A percentile compares a stretch with the other conserved stretches of the same genome.
Evolutionary conservation across 2,797 vertebrate species (phyloP).

Genomic region (Macrochelys suwanniensis): DNA sequence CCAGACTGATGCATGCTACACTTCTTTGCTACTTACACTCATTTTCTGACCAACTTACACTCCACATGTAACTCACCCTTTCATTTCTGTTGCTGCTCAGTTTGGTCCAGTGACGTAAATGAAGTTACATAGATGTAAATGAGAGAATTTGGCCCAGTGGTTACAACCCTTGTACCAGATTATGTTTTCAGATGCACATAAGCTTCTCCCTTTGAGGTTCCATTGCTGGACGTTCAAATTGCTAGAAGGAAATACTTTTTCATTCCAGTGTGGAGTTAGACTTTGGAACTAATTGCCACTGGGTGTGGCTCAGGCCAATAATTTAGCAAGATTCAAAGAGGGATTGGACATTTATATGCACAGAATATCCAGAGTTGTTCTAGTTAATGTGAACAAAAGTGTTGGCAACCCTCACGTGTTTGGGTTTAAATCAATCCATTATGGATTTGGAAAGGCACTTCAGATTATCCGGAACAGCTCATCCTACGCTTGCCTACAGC

Average conservation of each 20-base stretch:
- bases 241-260: neutral
- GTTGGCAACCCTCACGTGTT: neutral
- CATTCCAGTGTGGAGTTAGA: neutral
- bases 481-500: neutral
- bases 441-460: neutral
- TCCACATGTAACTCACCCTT: neutral
- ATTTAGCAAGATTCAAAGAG: neutral
- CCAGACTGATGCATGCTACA: neutral
- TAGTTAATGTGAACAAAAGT: neutral
- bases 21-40: neutral
- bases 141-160: neutral
- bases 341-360: neutral
- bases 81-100: neutral
- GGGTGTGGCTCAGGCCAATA: neutral
- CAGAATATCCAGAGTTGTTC: neutral
- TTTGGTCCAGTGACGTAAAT: neutral
- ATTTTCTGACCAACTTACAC: neutral
- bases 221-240: neutral
- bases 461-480: neutral
- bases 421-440: conserved; percentile 4
- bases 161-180: neutral
- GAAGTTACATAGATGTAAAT: neutral
- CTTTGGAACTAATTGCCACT: neutral
- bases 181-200: neutral
- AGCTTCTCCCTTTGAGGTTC: neutral